Conservation (phyloP, 2,888 invertebrate species). For the Dromius quadrimaculatus region DNA sequence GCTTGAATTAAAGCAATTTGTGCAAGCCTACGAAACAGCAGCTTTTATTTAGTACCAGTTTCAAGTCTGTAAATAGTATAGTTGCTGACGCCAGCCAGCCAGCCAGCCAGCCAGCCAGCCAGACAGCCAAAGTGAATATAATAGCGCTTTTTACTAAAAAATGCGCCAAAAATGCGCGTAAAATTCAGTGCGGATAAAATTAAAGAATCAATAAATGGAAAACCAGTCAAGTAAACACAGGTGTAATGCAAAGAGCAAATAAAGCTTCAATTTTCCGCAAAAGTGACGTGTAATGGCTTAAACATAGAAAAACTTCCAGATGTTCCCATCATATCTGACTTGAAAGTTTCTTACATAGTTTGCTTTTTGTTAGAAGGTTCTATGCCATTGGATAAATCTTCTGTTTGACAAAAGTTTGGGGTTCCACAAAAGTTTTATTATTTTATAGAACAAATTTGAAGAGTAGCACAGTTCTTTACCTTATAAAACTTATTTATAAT, state of each 20-base stretch:
- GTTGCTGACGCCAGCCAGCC: too few relatives aligned
- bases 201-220: conserved; percentile 35
- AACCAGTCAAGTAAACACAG: conserved; percentile 14
- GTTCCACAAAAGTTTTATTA: conserved; percentile 4
- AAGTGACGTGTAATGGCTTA: neutral
- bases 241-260: conserved; percentile 22
- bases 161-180: too few relatives aligned
- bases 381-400: conserved; percentile 12
- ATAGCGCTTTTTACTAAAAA: too few relatives aligned
- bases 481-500: conserved; percentile 2
- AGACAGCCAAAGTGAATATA: too few relatives aligned
- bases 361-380: neutral
- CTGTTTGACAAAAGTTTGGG: neutral
- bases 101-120: too few relatives aligned
- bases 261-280: conserved; percentile 27
- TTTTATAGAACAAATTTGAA: conserved; percentile 3
- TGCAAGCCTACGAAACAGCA: too few relatives aligned
- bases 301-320: conserved; percentile 13
- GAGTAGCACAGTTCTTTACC: neutral
- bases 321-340: conserved; percentile 1
- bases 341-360: conserved; percentile 5
- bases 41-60: too few relatives aligned
- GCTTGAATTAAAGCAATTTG: too few relatives aligned
- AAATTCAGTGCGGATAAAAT: too few relatives aligned
- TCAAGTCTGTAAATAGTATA: too few relatives aligned